Conservation (phyloP, 2,797 vertebrate genomes). For the Lacerta bilineata region DNA sequence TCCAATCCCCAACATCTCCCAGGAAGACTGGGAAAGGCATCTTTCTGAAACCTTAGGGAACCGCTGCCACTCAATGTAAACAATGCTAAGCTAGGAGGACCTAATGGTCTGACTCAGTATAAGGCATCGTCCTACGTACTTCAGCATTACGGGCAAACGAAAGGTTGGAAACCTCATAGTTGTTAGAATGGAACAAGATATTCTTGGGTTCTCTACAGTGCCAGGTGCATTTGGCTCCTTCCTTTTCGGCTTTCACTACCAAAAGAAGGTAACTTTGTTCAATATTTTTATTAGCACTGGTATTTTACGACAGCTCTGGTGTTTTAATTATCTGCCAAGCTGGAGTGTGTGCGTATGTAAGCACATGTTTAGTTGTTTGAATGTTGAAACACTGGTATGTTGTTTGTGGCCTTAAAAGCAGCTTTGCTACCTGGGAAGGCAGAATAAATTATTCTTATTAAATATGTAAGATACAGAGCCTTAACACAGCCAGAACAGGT, state of each 20-base stretch:
- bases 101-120: too few species aligned
- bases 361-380: neutral
- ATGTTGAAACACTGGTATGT: too few species aligned
- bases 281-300: neutral
- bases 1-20: too few species aligned
- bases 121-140: too few species aligned
- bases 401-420: neutral
- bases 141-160: too few species aligned
- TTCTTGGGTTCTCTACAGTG: too few species aligned
- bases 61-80: too few species aligned
- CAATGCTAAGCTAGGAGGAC: too few species aligned
- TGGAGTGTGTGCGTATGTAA: neutral
- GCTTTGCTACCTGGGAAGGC: neutral
- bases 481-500: fast-evolving
- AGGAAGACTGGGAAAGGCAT: too few species aligned
- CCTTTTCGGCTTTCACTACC: neutral
- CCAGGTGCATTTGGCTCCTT: neutral
- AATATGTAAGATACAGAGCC: fast-evolving
- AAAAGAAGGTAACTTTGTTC: neutral
- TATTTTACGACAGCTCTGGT: neutral
- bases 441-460: neutral
- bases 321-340: neutral
- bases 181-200: too few species aligned
- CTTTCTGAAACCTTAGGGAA: too few species aligned
- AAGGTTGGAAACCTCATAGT: too few species aligned